Percentiles rank a stretch among this genome's conserved stretches.
Conservation (phyloP, 2,797 vertebrate genomes). For the Xenentodon cancila region DNA sequence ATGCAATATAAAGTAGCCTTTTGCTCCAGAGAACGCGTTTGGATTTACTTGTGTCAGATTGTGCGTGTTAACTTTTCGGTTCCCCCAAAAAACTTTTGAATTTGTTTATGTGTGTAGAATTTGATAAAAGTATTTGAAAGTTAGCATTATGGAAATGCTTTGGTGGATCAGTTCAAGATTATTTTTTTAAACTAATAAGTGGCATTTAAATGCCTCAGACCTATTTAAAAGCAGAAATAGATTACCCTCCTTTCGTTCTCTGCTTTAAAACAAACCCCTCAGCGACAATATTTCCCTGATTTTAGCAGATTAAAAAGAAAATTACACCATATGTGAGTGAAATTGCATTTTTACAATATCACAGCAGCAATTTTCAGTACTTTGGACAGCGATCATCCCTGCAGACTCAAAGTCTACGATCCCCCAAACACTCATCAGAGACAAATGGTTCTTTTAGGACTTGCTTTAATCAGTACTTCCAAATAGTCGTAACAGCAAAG, state of each 20-base stretch:
- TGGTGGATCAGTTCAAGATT: neutral
- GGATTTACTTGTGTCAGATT: constrained; percentile 57
- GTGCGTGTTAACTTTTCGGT: constrained; percentile 27
- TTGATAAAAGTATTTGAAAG: constrained; percentile 6
- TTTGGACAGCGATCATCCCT: constrained; percentile 63
- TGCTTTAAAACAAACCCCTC: neutral
- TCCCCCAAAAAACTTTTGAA: constrained; percentile 24
- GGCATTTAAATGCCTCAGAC: neutral
- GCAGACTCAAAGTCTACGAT: constrained; percentile 8
- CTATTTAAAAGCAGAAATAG: constrained; percentile 1
- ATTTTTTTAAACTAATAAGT: neutral
- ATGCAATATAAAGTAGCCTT: constrained; percentile 70
- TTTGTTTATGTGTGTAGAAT: constrained; percentile 19
- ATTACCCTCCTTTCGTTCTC: neutral
- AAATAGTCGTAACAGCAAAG: constrained; percentile 45
- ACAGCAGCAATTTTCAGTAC: constrained; percentile 74
- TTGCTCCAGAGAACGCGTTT: constrained; percentile 35
- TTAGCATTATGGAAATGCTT: neutral
- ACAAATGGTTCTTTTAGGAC: constrained; percentile 67
- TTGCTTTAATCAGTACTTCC: constrained; percentile 66
- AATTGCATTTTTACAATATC: constrained; percentile 22
- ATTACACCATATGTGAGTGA: neutral
- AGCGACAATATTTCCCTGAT: neutral
- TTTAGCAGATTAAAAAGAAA: neutral
- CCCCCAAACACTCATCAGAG: constrained; percentile 57